A percentile compares a stretch with the other conserved stretches of the same genome.
Conservation (phyloP, 2,113 vertebrate genomes). For the Silurus meridionalis region DNA sequence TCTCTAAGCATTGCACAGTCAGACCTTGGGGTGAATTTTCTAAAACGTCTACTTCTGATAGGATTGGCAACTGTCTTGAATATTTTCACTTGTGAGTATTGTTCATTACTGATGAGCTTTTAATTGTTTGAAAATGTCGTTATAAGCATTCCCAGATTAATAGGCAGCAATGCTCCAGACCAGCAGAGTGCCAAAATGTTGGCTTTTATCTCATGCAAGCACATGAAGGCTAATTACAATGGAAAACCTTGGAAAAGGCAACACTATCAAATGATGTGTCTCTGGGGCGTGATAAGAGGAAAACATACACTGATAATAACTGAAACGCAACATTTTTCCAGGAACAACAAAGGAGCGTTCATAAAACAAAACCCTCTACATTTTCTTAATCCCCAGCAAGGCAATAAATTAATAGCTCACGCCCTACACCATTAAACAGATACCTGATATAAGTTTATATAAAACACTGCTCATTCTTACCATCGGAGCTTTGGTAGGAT, state of each 20-base stretch:
- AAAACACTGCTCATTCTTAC: slow-evolving; percentile 67
- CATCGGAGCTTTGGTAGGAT: slow-evolving; percentile 62
- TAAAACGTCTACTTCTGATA: too few species aligned
- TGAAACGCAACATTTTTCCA: background rate
- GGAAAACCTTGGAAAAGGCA: background rate
- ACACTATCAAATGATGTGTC: background rate
- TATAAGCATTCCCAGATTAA: too few species aligned
- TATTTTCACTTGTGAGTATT: too few species aligned
- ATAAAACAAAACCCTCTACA: background rate
- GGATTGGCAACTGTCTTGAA: too few species aligned
- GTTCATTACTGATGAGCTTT: too few species aligned
- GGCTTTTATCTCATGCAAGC: background rate
- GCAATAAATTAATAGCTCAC: background rate
- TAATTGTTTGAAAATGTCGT: too few species aligned
- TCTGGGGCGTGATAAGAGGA: background rate
- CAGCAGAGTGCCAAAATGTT: too few species aligned
- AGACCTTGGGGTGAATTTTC: too few species aligned
- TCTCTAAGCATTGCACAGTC: too few species aligned
- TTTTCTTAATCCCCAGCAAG: background rate
- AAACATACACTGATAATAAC: background rate
- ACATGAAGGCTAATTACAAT: background rate
- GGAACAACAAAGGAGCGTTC: background rate
- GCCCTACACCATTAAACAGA: background rate
- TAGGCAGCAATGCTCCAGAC: too few species aligned
- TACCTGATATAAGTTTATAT: background rate